A percentile compares a stretch with the other conserved stretches of the same genome.
These are phyloP conservation scores for Fragum fragum DNA, from an alignment of 2,888 invertebrate genomes.

Conservation along the genomic window DNA sequence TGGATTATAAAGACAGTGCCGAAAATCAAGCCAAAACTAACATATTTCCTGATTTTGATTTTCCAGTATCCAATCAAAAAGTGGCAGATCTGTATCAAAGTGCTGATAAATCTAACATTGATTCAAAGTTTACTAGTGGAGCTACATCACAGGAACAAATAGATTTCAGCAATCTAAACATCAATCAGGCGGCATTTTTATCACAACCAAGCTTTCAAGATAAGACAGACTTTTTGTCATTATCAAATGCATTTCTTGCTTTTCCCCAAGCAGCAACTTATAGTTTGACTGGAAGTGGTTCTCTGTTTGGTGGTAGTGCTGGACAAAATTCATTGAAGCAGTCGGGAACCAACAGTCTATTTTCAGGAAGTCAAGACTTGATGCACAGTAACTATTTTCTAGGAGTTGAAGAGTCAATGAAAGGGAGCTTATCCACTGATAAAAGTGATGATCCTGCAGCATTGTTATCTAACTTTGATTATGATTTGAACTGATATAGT, in stretches of 20 bases:
- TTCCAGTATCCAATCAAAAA: slow-evolving; percentile 33
- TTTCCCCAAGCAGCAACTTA: slow-evolving; percentile 14
- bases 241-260: slow-evolving; percentile 34
- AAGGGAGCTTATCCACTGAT: slow-evolving; percentile 47
- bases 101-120: not conserved
- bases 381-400: slow-evolving; percentile 44
- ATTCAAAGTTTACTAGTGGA: not conserved
- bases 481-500: slow-evolving; percentile 16
- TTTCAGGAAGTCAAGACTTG: slow-evolving; percentile 29
- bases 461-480: slow-evolving; percentile 61
- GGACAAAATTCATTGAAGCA: slow-evolving; percentile 24
- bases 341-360: slow-evolving; percentile 22
- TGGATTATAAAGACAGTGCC: slow-evolving; percentile 43
- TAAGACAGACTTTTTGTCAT: slow-evolving; percentile 48
- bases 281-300: slow-evolving; percentile 31
- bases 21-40: slow-evolving; percentile 52
- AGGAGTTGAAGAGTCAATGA: slow-evolving; percentile 46
- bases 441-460: slow-evolving; percentile 56
- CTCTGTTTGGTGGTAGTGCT: slow-evolving; percentile 29
- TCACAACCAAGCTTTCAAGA: slow-evolving; percentile 31
- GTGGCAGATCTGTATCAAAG: slow-evolving; percentile 22
- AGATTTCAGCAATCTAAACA: slow-evolving; percentile 39
- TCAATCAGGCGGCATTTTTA: slow-evolving; percentile 23
- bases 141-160: slow-evolving; percentile 18
- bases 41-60: slow-evolving; percentile 51